Conservation (phyloP, 2,888 invertebrate species). For the Drosophila quinaria region DNA sequence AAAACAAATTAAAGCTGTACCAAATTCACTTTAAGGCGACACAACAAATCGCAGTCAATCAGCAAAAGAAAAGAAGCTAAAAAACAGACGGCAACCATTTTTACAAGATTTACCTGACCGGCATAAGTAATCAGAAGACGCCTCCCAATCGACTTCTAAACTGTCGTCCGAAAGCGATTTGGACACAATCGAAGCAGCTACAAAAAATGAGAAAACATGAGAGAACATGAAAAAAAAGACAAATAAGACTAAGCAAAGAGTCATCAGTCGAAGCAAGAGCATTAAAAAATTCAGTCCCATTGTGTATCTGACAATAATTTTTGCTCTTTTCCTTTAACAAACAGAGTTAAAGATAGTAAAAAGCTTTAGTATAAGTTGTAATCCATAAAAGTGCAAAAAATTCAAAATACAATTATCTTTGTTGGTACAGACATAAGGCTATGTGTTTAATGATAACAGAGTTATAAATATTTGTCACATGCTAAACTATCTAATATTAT, state of each 20-base stretch:
- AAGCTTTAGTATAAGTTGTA: not conserved
- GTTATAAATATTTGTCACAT: too few relatives aligned
- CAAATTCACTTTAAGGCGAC: constrained; percentile 59
- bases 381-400: not conserved
- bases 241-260: constrained; percentile 26
- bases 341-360: not conserved
- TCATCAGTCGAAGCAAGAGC: constrained; percentile 42
- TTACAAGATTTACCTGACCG: constrained; percentile 77
- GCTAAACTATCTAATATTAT: too few relatives aligned
- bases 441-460: too few relatives aligned
- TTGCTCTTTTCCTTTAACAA: not conserved
- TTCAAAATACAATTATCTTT: too few relatives aligned
- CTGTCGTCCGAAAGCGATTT: constrained; percentile 78
- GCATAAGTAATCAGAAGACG: constrained; percentile 72
- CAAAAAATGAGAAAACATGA: not conserved
- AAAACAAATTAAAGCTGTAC: constrained; percentile 72
- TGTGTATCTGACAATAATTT: constrained; percentile 23
- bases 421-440: too few relatives aligned
- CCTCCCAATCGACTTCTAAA: constrained; percentile 72
- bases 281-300: constrained; percentile 18
- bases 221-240: not conserved
- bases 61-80: constrained; percentile 15
- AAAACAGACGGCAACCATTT: constrained; percentile 55
- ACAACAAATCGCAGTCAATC: constrained; percentile 67
- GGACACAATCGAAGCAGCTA: constrained; percentile 43